These are phyloP conservation scores for Calcarius ornatus DNA, from an alignment of 2,113 vertebrate species.

Conservation along the genomic window DNA sequence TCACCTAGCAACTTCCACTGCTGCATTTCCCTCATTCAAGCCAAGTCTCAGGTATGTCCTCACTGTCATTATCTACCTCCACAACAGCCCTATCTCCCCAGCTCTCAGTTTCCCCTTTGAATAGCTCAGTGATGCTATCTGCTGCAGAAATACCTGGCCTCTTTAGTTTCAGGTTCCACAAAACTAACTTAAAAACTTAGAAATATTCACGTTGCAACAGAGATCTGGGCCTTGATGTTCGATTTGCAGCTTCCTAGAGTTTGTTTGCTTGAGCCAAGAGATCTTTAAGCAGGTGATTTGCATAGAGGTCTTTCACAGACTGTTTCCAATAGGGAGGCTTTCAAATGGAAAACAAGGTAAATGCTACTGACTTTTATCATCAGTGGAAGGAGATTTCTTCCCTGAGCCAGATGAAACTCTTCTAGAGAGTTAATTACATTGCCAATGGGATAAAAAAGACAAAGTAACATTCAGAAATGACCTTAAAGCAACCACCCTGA, in stretches of 20 bases:
- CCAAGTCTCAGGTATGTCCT: not conserved
- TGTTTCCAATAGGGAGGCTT: not conserved
- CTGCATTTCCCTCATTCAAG: not conserved
- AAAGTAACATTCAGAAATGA: not conserved
- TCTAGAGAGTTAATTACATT: not conserved
- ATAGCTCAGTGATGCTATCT: not conserved
- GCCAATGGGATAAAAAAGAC: not conserved
- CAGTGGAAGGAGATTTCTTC: not conserved
- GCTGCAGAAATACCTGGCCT: not conserved
- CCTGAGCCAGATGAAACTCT: not conserved
- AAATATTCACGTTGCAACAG: not conserved
- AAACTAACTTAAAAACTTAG: not conserved
- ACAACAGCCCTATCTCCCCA: not conserved
- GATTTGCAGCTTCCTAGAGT: not conserved
- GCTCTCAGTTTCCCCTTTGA: not conserved
- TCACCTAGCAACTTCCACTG: not conserved
- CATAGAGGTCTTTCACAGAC: not conserved
- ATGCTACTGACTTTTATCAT: not conserved
- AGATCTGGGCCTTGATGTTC: not conserved
- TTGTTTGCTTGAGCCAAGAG: not conserved
- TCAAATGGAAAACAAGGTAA: slow-evolving; percentile 1
- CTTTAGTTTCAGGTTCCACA: not conserved
- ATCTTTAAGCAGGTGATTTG: not conserved
- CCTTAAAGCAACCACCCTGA: not conserved
- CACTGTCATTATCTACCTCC: not conserved